Evolutionary conservation across 35 echinoderm and acorn worm species (phyloP).

Genomic region (Apostichopus parvimensis): DNA sequence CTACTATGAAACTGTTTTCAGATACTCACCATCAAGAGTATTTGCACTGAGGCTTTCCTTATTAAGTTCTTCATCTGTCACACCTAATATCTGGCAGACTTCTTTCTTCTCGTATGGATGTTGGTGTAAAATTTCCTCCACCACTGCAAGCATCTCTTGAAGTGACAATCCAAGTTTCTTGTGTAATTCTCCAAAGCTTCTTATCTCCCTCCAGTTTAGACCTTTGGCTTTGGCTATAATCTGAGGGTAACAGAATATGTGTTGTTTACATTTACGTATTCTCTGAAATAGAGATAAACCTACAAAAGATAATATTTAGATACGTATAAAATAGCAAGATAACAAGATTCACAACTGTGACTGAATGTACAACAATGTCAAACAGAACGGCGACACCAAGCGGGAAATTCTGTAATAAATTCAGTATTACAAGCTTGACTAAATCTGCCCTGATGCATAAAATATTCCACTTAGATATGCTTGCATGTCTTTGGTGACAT

Average conservation of each 20-base stretch:
- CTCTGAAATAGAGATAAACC: too few species aligned
- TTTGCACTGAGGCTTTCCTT: constrained; percentile 77
- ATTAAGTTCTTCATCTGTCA: constrained; percentile 81
- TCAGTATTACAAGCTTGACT: too few species aligned
- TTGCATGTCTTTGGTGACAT: too few species aligned
- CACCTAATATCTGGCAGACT: constrained; percentile 69
- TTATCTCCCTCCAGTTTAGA: constrained; percentile 78
- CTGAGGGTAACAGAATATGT: constrained; percentile 19
- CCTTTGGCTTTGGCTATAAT: constrained; percentile 89
- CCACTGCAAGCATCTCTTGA: constrained; percentile 66
- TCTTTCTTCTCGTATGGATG: constrained; percentile 79
- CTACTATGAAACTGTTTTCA: background rate
- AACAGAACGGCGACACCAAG: too few species aligned
- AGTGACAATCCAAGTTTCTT: constrained; percentile 59
- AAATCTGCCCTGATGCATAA: too few species aligned
- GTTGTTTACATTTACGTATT: too few species aligned
- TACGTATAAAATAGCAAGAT: too few species aligned
- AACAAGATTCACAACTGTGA: too few species aligned
- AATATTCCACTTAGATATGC: too few species aligned
- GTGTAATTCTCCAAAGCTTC: constrained; percentile 68
- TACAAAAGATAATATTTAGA: too few species aligned
- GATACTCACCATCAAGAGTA: constrained; percentile 80
- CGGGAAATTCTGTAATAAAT: too few species aligned
- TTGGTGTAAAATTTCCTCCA: constrained; percentile 60
- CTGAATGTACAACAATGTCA: too few species aligned